Evolutionary conservation across 2,888 invertebrate genomes (phyloP).

Genomic region (Pogonocherus hispidulus): DNA sequence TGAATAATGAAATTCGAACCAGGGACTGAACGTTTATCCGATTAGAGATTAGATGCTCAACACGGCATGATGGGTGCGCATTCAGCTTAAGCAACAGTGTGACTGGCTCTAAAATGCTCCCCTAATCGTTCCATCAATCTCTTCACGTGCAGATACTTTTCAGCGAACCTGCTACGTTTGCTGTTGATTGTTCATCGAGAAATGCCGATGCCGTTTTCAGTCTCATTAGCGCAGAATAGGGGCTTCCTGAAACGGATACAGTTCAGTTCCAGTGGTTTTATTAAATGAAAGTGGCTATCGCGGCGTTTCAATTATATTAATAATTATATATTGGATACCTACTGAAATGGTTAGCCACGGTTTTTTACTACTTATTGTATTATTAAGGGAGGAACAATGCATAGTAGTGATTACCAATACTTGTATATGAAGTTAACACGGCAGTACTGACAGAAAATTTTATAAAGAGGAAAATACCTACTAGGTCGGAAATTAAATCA

Average conservation of each 20-base stretch:
- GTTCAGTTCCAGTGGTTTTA: neutral
- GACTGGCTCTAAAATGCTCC: conserved; percentile 17
- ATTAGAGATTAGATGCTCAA: conserved; percentile 31
- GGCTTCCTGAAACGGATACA: neutral
- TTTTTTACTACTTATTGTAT: too few relatives aligned
- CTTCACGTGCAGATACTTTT: conserved; percentile 11
- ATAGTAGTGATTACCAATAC: too few relatives aligned
- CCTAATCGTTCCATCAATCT: conserved; percentile 24
- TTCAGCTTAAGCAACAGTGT: conserved; percentile 11
- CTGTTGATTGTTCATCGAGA: conserved; percentile 9
- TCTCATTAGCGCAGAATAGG: neutral
- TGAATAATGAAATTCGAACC: conserved; percentile 26
- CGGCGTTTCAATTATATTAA: too few relatives aligned
- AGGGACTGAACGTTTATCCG: conserved; percentile 21
- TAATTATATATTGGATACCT: too few relatives aligned
- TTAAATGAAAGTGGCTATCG: neutral
- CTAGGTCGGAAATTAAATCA: too few relatives aligned
- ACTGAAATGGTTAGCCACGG: too few relatives aligned
- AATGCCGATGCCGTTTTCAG: conserved; percentile 5
- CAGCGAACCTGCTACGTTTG: neutral
- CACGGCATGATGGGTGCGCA: conserved; percentile 21
- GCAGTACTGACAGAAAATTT: too few relatives aligned
- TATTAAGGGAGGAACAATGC: too few relatives aligned
- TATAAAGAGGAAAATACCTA: too few relatives aligned
- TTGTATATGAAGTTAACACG: too few relatives aligned